Evolutionary conservation across 1,140 invertebrate genomes (phyloP), one percentile per base, ranked within the genome.

Genomic region (Drosophila repleta): DNA sequence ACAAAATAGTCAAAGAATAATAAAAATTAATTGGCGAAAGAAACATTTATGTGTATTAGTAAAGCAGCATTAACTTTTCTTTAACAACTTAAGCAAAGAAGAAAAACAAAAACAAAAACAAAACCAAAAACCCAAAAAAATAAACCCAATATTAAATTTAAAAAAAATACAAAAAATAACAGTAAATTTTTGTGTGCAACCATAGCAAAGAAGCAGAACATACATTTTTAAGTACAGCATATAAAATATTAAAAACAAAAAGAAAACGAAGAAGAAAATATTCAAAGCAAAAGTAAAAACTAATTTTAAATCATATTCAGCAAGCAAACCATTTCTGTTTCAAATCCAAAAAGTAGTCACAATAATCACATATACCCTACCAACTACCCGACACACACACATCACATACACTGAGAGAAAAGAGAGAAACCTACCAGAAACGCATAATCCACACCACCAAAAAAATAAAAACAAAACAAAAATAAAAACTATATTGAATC

Each of bases 391-490:
- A 29, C 32, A 68, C 20, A 66, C 63, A 71, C 53, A 57, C n/a
- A 53, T 17, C n/a, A 41, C 6, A 17, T n/a, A 15, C 39, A 17
- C 10, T 3, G 32, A 11, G 32, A 11, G 10, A 35, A 2, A 13
- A 29, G 29, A 35, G 32, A 45, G 8, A 41, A 68, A 83, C 82
- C 82, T 87, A 87, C 82, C 82, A 87, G 74, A 43, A 62, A 51
- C 85, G 62, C 81, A 84, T 85, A 84, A 84, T 81, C 81, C 82
- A 85, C 82, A 85, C 83, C 83, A 88, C 83, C 83, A 76, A 88
- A 20, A 58, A 61, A 45, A 3, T 52, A 65, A 63, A 29, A 71
- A 79, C 60, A 29, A 71, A 79, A 64, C 55, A 26, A 74, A 62
- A 35, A 45, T 15, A 39, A 39, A 79, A 63, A 17, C 4, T 21